Percentiles rank a stretch among this genome's conserved stretches.
These are phyloP conservation scores for Gerris buenoi DNA, from an alignment of 1,140 invertebrate genomes.

Conservation along the genomic window DNA sequence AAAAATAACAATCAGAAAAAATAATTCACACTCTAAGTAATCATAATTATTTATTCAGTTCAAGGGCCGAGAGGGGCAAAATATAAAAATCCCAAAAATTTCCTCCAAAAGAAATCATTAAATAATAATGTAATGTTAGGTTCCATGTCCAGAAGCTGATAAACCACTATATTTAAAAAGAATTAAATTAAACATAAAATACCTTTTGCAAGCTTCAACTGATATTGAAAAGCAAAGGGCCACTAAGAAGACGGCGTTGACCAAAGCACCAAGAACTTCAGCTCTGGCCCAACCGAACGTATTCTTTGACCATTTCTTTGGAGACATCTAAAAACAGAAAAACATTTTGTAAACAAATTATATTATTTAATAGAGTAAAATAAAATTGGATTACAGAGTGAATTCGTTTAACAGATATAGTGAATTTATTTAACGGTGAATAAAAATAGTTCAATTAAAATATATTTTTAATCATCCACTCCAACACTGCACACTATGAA, in stretches of 20 bases:
- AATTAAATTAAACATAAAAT: no score
- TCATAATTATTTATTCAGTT: no score
- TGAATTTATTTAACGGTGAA: not conserved
- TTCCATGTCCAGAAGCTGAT: no score
- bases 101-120: no score
- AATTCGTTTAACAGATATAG: not conserved
- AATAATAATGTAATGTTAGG: no score
- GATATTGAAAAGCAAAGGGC: slow-evolving; percentile 84
- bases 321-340: slow-evolving; percentile 64
- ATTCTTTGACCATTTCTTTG: slow-evolving; percentile 88
- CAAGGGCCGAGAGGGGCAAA: no score
- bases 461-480: no score
- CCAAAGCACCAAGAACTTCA: slow-evolving; percentile 81
- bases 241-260: slow-evolving; percentile 85
- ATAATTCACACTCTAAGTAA: not conserved
- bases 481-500: no score
- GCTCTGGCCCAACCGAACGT: slow-evolving; percentile 88
- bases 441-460: not conserved
- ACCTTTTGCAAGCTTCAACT: slow-evolving; percentile 73
- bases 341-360: no score
- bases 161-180: no score
- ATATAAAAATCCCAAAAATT: no score
- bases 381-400: not conserved
- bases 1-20: not conserved
- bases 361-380: no score